Evolutionary conservation across 2,113 vertebrate genomes (phyloP), one percentile per base, ranked within the genome.

Genomic region (Plestiodon gilberti): DNA sequence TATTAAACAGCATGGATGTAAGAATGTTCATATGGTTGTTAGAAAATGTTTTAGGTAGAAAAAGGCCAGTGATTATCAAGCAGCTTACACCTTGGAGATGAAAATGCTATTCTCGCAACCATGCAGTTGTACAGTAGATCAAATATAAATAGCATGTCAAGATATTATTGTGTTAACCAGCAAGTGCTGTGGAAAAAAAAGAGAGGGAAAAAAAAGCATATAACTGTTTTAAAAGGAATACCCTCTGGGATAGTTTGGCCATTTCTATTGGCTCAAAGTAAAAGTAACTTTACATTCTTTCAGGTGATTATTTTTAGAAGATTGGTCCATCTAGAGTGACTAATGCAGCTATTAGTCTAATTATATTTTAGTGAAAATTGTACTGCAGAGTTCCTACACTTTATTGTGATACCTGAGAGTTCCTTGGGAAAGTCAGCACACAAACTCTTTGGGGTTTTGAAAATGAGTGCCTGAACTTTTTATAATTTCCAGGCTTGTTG

Each of bases 401-500:
- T 79, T 93, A 84, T 94, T 94, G 94, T 84, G 7, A 7, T 83
- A 94, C 94, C 89, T 82, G 85, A 95, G 69, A 86, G 76, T 74
- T 73, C 82, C 77, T 43, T 87, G 83, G 76, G 86, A 93, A 89
- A 95, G 87, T 89, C 85, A 91, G 75, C 2, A 0, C 90, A 40
- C 69, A 2, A 33, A 69, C 89, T 95, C 91, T 93, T 93, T 82
- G 76, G 91, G 82, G 91, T 55, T 87, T 91, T 71, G 90, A 84
- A 77, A 93, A 91, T 1, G 23, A 90, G 67, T 84, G 93, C 40
- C 67, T 92, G 86, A 84, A 85, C 85, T 91, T 94, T 48, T 95
- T 95, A 94, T 94, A 93, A 93, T 95, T 95, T 96, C 95, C 95
- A 96, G 93, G 91, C 89, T 91, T 89, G 61, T 82, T 93, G 62